Evolutionary conservation across 1,140 invertebrate genomes (phyloP).

Genomic region (Procambarus virginalis): DNA sequence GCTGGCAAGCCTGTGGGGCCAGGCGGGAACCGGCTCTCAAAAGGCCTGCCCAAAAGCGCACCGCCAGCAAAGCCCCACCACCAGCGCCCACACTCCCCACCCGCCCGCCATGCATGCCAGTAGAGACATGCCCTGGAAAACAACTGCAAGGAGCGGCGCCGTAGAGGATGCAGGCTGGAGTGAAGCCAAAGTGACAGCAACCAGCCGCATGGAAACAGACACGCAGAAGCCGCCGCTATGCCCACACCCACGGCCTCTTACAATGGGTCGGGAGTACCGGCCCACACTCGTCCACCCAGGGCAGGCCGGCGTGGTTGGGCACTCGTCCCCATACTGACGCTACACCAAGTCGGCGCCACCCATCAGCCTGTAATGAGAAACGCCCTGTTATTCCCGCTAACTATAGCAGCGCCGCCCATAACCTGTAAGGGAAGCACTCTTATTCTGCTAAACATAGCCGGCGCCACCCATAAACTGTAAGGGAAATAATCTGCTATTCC

Average conservation of each 20-base stretch:
- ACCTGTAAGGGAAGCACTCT: slow-evolving; percentile 12
- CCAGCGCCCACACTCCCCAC: slow-evolving; percentile 56
- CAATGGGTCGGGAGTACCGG: slow-evolving; percentile 9
- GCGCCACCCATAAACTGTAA: too few species aligned
- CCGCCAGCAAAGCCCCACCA: slow-evolving; percentile 25
- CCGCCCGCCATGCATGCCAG: slow-evolving; percentile 48
- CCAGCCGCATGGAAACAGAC: slow-evolving; percentile 33
- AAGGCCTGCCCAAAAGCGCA: slow-evolving; percentile 27
- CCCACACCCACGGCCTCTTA: slow-evolving; percentile 50
- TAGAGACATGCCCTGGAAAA: slow-evolving; percentile 51
- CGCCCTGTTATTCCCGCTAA: not conserved
- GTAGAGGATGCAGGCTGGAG: slow-evolving; percentile 12
- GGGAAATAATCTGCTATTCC: too few species aligned
- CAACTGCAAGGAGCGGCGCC: slow-evolving; percentile 34
- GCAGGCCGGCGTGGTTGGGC: slow-evolving; percentile 36
- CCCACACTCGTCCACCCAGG: slow-evolving; percentile 51
- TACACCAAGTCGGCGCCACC: too few species aligned
- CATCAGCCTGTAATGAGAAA: too few species aligned
- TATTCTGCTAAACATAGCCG: too few species aligned
- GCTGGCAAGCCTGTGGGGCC: slow-evolving; percentile 25
- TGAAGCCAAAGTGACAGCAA: slow-evolving; percentile 45
- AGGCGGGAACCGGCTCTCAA: slow-evolving; percentile 43
- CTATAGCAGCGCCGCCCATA: slow-evolving; percentile 50
- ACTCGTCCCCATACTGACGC: slow-evolving; percentile 20
- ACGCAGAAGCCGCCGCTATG: slow-evolving; percentile 35